Evolutionary conservation across 2,113 vertebrate genomes (phyloP).

Genomic region (Strigops habroptila): DNA sequence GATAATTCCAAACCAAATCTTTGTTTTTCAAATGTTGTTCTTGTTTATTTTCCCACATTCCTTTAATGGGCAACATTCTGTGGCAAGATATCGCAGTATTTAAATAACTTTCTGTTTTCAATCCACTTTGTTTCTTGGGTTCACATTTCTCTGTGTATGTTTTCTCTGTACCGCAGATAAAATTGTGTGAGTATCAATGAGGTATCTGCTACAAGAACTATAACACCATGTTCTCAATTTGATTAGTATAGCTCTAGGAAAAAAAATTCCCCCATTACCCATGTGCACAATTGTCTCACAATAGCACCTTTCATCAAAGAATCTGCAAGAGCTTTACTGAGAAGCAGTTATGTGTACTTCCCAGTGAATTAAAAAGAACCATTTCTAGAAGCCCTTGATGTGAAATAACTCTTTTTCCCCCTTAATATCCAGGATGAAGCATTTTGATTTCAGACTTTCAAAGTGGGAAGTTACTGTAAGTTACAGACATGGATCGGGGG

Average conservation of each 20-base stretch:
- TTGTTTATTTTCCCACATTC: constrained; percentile 30
- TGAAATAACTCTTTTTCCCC: neutral
- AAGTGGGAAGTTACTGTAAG: neutral
- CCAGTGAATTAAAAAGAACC: neutral
- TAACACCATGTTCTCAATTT: neutral
- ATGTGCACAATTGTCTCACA: neutral
- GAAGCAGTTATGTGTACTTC: neutral
- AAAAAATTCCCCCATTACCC: neutral
- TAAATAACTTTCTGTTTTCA: constrained; percentile 4
- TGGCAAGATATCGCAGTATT: neutral
- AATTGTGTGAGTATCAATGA: neutral
- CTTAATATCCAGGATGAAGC: neutral
- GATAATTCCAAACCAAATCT: constrained; percentile 14
- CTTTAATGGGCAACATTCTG: neutral
- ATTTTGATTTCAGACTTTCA: neutral
- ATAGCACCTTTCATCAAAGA: neutral
- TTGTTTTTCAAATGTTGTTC: neutral
- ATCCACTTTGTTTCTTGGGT: neutral
- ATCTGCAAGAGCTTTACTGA: neutral
- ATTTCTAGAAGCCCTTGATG: neutral
- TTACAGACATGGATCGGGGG: neutral
- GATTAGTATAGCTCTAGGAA: neutral
- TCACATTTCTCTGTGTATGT: neutral
- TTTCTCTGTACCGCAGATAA: constrained; percentile 4
- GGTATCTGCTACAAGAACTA: neutral